Base-by-base conservation (phyloP, 2,113 vertebrate species). In the Psilopogon haemacephalus region DNA sequence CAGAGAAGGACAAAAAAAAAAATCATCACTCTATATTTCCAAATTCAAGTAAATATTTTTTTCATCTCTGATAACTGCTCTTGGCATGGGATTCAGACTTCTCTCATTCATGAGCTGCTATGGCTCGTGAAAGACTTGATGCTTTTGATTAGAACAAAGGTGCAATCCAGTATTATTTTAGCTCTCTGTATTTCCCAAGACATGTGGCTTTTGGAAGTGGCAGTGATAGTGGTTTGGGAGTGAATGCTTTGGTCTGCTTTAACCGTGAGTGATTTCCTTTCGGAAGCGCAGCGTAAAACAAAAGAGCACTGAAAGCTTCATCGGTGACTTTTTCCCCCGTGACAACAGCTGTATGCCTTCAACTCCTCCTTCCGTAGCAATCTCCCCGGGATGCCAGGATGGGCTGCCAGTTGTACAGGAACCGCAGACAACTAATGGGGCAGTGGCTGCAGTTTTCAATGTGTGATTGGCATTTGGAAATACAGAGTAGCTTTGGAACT, bases 151-250 rank as follows among this genome's bases (percentile, higher is more conserved):
- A 87, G 63, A 75, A 71, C 76, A 89, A 90, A 95, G 62, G 60
- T 82, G 20, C 69, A 86, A 27, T 73, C 28, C 83, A 18, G 56
- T 84, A 84, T 95, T 88, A 93, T 88, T 96, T 96, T 87, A 91
- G 64, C 85, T 38, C 65, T 93, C 80, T 89, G 69, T 30, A 76
- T 96, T 96, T 94, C 76, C 85, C 54, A 89, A 91, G 85, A 48
- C 80, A 85, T 91, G 69, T 84, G 95, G 94, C 40, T 96, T 93
- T 85, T 84, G 95, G 88, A 97, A 94, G 92, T 50, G 58, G 71
- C 17, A 68, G 23, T 84, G 75, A 56, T 69, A 90, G 86, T 72
- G 78, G 42, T 69, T 96, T 89, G 44, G 15, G 78, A 94, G 81
- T 42, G 74, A 94, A 54, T 17, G 30, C 63, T 88, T 90, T 84